Percentiles rank a stretch among this genome's conserved stretches.
These are phyloP conservation scores for Gryllus bimaculatus DNA, from an alignment of 1,140 invertebrate genomes.

Conservation along the genomic window DNA sequence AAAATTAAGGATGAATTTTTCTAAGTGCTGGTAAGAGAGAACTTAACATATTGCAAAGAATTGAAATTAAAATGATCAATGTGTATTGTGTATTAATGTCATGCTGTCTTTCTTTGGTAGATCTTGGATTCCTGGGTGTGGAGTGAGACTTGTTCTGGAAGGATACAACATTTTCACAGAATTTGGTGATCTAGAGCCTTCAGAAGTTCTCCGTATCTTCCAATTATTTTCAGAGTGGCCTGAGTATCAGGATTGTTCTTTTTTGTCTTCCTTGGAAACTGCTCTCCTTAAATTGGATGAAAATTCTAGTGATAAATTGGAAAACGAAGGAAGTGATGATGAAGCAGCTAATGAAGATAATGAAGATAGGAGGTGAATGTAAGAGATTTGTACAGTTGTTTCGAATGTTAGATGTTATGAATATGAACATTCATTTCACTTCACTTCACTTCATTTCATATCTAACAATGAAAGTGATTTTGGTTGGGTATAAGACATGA, in stretches of 20 bases:
- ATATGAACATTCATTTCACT: no score
- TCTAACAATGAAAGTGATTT: no score
- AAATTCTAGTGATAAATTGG: background rate
- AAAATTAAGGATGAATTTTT: no score
- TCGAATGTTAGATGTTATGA: no score
- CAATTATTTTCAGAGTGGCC: conserved; percentile 42
- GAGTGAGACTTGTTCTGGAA: conserved; percentile 46
- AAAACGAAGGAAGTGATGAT: background rate
- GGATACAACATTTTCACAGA: conserved; percentile 51
- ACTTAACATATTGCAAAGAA: no score
- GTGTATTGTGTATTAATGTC: background rate
- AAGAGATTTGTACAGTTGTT: no score
- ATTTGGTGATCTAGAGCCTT: conserved; percentile 46
- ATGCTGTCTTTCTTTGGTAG: conserved; percentile 29
- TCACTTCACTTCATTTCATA: no score
- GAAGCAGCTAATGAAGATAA: background rate
- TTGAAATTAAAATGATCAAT: no score
- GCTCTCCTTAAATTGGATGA: conserved; percentile 18
- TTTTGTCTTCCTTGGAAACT: conserved; percentile 43
- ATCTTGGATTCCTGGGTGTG: conserved; percentile 51
- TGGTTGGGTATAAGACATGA: no score
- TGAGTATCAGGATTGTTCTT: conserved; percentile 46
- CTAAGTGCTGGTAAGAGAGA: no score
- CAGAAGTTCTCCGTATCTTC: conserved; percentile 46
- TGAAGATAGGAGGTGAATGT: background rate